phyloP scores from a whole-genome alignment of 2,888 invertebrate species.

The Priocnemis perturbator region DNA sequence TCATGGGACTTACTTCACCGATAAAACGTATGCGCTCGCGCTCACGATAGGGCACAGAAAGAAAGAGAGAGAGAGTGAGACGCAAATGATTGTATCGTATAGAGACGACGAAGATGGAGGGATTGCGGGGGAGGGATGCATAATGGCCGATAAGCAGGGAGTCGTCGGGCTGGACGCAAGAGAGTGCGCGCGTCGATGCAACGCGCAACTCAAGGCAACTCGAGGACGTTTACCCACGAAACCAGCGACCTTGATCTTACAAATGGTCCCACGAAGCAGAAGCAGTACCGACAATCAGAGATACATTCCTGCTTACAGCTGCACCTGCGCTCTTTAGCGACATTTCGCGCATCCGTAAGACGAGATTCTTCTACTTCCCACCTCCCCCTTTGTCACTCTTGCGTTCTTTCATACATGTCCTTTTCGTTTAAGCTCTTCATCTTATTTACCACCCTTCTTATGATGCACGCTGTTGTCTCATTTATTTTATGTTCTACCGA shows the following conservation, averaged over 20 bases:
- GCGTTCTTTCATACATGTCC: slow-evolving; percentile 8
- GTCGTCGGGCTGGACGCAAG: slow-evolving; percentile 26
- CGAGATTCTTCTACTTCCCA: slow-evolving; percentile 3
- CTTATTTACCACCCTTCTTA: no score
- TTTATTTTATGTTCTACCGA: no score
- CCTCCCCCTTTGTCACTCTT: background rate
- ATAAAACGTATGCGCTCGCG: no score
- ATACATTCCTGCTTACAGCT: slow-evolving; percentile 16
- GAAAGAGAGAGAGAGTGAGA: background rate
- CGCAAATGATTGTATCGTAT: background rate
- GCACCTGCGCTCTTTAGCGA: slow-evolving; percentile 35
- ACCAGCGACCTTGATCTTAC: slow-evolving; percentile 65
- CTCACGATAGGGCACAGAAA: background rate
- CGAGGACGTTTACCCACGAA: slow-evolving; percentile 67
- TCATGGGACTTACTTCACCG: no score
- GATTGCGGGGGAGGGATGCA: slow-evolving; percentile 4
- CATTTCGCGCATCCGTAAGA: slow-evolving; percentile 8
- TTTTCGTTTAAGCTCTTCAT: no score
- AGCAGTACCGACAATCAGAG: slow-evolving; percentile 11
- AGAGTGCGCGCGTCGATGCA: slow-evolving; percentile 30
- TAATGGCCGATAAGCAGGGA: slow-evolving; percentile 13
- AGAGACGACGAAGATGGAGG: background rate
- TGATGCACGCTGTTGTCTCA: no score
- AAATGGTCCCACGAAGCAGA: slow-evolving; percentile 57
- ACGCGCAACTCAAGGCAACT: slow-evolving; percentile 54